A percentile compares a stretch with the other conserved stretches of the same genome.
phyloP scores from a whole-genome alignment of 2,888 invertebrate species.

The Anoplius nigerrimus region DNA sequence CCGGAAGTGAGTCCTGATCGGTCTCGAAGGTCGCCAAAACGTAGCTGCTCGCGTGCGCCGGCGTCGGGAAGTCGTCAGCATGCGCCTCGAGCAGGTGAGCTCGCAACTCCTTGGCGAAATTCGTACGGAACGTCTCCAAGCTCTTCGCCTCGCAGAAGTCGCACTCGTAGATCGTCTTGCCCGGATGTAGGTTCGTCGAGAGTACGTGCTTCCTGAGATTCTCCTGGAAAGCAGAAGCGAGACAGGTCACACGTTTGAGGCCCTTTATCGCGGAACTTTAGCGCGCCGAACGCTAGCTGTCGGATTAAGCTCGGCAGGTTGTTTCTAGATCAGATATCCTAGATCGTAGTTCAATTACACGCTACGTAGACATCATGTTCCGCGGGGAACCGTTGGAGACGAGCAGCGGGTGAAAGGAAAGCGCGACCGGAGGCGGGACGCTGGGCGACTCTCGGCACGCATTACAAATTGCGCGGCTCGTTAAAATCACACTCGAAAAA shows the following conservation, averaged over 20 bases:
- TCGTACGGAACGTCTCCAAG: slow-evolving; percentile 76
- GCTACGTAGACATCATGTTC: too few species aligned
- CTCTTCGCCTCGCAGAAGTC: slow-evolving; percentile 77
- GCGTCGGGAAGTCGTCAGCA: slow-evolving; percentile 76
- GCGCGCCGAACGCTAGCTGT: too few species aligned
- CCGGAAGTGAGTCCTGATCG: not conserved
- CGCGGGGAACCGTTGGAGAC: too few species aligned
- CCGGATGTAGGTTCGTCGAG: slow-evolving; percentile 86
- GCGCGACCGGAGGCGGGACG: too few species aligned
- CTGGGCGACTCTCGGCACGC: too few species aligned
- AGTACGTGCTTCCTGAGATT: slow-evolving; percentile 92
- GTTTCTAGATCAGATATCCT: too few species aligned
- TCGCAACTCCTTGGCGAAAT: slow-evolving; percentile 82
- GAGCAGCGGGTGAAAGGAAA: too few species aligned
- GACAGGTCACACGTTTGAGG: not conserved
- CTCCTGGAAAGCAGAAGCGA: slow-evolving; percentile 78
- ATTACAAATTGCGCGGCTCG: too few species aligned
- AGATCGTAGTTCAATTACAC: too few species aligned
- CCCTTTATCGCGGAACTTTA: not conserved
- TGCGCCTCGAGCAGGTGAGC: slow-evolving; percentile 81
- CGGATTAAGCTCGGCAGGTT: too few species aligned
- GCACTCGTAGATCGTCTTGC: slow-evolving; percentile 88
- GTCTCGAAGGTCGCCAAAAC: slow-evolving; percentile 75
- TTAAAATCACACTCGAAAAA: too few species aligned
- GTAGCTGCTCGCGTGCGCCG: slow-evolving; percentile 76